Conservation (phyloP, 2,888 invertebrate genomes). For the Peribatodes rhomboidaria region DNA sequence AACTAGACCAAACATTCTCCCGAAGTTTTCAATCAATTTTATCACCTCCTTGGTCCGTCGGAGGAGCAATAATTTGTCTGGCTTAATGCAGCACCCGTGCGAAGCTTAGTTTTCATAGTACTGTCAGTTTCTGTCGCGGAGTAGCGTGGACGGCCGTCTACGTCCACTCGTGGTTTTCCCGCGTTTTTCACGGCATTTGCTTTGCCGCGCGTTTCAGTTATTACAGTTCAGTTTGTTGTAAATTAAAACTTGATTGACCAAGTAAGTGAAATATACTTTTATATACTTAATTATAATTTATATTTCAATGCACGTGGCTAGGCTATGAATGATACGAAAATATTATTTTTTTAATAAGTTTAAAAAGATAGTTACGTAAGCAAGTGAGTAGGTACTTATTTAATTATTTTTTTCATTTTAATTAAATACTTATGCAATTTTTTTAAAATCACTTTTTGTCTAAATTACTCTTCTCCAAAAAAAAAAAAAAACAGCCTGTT, state of each 20-base stretch:
- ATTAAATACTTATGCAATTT: no score
- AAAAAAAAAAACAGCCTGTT: no score
- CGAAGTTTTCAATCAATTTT: conserved; percentile 34
- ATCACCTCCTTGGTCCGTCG: conserved; percentile 34
- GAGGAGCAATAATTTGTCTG: conserved; percentile 25
- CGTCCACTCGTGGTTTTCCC: conserved; percentile 21
- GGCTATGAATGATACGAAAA: no score
- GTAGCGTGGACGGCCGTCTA: conserved; percentile 29
- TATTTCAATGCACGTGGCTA: no score
- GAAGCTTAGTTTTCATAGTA: conserved; percentile 2
- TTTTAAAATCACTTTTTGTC: no score
- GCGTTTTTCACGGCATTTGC: conserved; percentile 36
- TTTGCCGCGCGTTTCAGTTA: background rate
- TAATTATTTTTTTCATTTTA: no score
- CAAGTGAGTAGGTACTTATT: no score
- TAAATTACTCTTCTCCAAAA: no score
- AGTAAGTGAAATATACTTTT: background rate
- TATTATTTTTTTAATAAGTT: no score
- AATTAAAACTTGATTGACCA: background rate
- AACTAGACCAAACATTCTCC: background rate
- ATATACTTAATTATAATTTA: no score
- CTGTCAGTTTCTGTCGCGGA: conserved; percentile 39
- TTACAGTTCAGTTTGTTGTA: background rate
- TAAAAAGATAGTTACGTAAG: no score
- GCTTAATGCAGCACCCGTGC: conserved; percentile 24